These are phyloP conservation scores for Darevskia nairensis DNA, from an alignment of 2,797 vertebrate genomes.

Conservation along the genomic window DNA sequence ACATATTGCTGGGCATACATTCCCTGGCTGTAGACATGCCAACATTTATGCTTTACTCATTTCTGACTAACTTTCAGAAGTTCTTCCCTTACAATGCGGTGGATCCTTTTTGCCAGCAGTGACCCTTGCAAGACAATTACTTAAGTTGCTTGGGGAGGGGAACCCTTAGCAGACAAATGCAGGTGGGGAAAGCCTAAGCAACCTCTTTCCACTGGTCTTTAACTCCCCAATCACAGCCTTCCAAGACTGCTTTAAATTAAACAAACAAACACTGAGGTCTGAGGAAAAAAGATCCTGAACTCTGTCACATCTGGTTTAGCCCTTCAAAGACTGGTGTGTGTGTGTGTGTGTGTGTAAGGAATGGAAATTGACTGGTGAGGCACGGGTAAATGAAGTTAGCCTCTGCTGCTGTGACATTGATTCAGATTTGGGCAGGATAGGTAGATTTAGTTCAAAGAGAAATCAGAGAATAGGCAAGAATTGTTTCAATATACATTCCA, in stretches of 20 bases:
- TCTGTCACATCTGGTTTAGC: not conserved
- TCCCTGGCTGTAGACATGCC: not conserved
- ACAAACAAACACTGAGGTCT: not conserved
- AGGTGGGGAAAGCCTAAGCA: not conserved
- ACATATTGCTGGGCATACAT: not conserved
- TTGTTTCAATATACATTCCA: not conserved
- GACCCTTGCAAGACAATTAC: not conserved
- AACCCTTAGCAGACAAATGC: not conserved
- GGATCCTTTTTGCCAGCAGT: not conserved
- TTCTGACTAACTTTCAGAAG: not conserved
- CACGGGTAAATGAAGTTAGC: not conserved
- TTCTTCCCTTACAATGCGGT: not conserved
- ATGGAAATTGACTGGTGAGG: not conserved
- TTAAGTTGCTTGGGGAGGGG: not conserved
- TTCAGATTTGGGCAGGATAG: not conserved
- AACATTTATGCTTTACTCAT: not conserved
- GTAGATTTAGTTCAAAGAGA: conserved; percentile 7
- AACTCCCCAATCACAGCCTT: not conserved
- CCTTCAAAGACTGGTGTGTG: not conserved
- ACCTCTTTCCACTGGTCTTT: not conserved
- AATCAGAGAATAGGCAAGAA: not conserved
- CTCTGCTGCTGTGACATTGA: conserved; percentile 9
- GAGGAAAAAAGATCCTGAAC: not conserved
- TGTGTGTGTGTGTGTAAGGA: not conserved
- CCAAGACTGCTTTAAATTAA: not conserved